A percentile compares a stretch with the other conserved stretches of the same genome.
Evolutionary conservation across 2,888 invertebrate species (phyloP).

Genomic region (Lithodes maja): DNA sequence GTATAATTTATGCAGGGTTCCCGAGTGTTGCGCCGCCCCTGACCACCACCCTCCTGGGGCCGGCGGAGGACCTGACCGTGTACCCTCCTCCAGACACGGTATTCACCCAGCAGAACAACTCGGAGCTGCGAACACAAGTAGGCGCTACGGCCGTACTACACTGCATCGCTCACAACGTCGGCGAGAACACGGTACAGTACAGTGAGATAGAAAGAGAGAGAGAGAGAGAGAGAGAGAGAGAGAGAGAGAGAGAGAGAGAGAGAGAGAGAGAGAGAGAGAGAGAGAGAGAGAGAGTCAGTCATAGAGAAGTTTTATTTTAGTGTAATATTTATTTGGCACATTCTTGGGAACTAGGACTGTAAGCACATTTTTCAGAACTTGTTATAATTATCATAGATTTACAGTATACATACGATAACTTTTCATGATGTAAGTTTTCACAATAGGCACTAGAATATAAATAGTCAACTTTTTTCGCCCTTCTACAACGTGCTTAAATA

Average conservation of each 20-base stretch:
- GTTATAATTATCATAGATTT: too few relatives aligned
- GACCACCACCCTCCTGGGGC: constrained; percentile 18
- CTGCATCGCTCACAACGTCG: constrained; percentile 81
- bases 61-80: constrained; percentile 18
- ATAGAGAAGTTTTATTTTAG: too few relatives aligned
- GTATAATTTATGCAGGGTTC: constrained; percentile 23
- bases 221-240: neutral
- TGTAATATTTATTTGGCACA: too few relatives aligned
- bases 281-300: neutral
- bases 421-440: too few relatives aligned
- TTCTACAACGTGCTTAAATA: too few relatives aligned
- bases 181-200: constrained; percentile 78
- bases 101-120: constrained; percentile 65
- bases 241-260: neutral
- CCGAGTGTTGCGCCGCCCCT: constrained; percentile 33
- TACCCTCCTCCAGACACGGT: constrained; percentile 23
- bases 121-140: constrained; percentile 79
- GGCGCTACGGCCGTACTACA: constrained; percentile 81
- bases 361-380: too few relatives aligned
- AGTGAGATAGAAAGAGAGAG: too few relatives aligned
- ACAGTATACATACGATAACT: too few relatives aligned
- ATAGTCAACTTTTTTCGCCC: too few relatives aligned
- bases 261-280: neutral
- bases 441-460: too few relatives aligned
- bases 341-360: too few relatives aligned